Conservation (phyloP, 2,113 vertebrate genomes). For the Apteryx owenii region DNA sequence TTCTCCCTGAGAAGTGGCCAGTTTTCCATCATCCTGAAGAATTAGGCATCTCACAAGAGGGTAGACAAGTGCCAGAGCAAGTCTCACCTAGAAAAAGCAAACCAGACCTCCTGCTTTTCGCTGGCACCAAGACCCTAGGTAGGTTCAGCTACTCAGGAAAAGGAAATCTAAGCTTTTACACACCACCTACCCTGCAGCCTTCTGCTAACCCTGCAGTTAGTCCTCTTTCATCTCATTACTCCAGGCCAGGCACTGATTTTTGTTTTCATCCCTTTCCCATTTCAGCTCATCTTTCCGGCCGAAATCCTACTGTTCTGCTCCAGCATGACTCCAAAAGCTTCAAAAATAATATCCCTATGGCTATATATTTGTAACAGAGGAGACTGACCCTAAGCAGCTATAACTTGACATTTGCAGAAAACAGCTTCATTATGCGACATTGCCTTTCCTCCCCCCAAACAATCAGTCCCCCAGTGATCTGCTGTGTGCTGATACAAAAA, state of each 20-base stretch:
- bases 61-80: no score
- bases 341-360: not conserved
- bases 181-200: not conserved
- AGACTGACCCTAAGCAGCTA: not conserved
- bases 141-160: fast-evolving
- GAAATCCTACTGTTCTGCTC: not conserved
- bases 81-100: fast-evolving
- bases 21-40: no score
- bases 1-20: no score
- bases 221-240: not conserved
- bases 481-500: fast-evolving
- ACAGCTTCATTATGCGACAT: not conserved
- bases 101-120: not conserved
- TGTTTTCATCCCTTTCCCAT: not conserved
- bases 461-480: not conserved
- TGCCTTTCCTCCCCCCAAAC: not conserved
- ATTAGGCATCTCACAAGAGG: no score
- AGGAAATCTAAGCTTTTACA: not conserved
- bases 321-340: not conserved
- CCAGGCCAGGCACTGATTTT: not conserved
- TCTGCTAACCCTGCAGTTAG: no score
- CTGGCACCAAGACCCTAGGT: not conserved
- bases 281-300: not conserved
- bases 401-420: not conserved
- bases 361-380: not conserved